Evolutionary conservation across 2,888 invertebrate species (phyloP).

Genomic region (Leuctra nigra): DNA sequence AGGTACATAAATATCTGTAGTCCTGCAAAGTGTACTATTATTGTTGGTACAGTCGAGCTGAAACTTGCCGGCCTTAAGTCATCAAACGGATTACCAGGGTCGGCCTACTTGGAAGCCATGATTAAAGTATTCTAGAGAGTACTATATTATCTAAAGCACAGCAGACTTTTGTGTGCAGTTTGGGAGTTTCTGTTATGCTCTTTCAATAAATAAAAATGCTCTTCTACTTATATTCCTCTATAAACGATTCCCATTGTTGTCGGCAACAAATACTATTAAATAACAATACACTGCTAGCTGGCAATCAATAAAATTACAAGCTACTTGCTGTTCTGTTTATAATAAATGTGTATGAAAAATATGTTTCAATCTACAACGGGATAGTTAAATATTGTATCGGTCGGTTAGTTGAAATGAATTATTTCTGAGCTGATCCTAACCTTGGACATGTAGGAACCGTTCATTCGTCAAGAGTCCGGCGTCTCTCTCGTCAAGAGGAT

Average conservation of each 20-base stretch:
- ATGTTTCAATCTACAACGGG: slow-evolving; percentile 16
- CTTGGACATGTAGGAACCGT: slow-evolving; percentile 16
- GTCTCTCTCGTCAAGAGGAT: background rate
- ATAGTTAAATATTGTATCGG: slow-evolving; percentile 2
- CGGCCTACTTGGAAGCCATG: background rate
- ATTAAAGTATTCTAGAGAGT: background rate
- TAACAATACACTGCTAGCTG: slow-evolving; percentile 9
- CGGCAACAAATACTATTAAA: slow-evolving; percentile 20
- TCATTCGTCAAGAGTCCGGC: background rate
- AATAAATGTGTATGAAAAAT: slow-evolving; percentile 16
- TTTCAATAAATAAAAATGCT: slow-evolving; percentile 5
- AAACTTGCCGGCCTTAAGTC: background rate
- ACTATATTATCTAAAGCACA: too few species aligned
- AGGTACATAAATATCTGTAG: too few species aligned
- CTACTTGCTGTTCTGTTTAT: slow-evolving; percentile 6
- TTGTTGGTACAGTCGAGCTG: too few species aligned
- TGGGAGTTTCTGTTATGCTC: background rate
- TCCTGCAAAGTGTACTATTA: too few species aligned
- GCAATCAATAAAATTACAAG: slow-evolving; percentile 16
- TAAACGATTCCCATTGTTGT: background rate
- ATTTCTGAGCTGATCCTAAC: slow-evolving; percentile 19
- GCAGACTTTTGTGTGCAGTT: too few species aligned
- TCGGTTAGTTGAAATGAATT: slow-evolving; percentile 13
- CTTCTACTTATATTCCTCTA: too few species aligned
- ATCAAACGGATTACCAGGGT: slow-evolving; percentile 3